Evolutionary conservation across 2,888 invertebrate species (phyloP).

Genomic region (Drosophila ustulata): DNA sequence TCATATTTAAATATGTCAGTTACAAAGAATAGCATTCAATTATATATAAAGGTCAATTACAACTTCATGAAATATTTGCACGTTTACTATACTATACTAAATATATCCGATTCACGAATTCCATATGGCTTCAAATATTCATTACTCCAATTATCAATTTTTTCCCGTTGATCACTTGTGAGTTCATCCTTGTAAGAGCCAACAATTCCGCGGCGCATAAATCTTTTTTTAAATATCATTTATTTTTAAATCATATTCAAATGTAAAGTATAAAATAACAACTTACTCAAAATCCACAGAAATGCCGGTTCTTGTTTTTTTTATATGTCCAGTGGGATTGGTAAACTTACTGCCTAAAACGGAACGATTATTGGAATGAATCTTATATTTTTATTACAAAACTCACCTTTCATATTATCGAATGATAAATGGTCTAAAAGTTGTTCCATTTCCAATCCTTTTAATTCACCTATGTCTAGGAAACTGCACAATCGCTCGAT

Average conservation of each 20-base stretch:
- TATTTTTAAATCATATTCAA: too few relatives aligned
- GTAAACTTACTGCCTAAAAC: slow-evolving; percentile 15
- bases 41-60: too few relatives aligned
- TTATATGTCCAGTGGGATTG: slow-evolving; percentile 12
- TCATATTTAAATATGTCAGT: too few relatives aligned
- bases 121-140: slow-evolving; percentile 30
- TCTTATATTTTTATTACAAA: too few relatives aligned
- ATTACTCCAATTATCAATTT: slow-evolving; percentile 49
- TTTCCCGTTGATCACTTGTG: slow-evolving; percentile 22
- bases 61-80: too few relatives aligned
- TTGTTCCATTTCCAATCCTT: slow-evolving; percentile 25
- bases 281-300: slow-evolving; percentile 29
- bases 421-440: slow-evolving; percentile 53
- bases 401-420: slow-evolving; percentile 57
- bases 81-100: slow-evolving; percentile 27
- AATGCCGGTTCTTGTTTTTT: fast-evolving
- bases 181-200: slow-evolving; percentile 60
- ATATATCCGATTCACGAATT: slow-evolving; percentile 50
- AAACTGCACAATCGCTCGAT: slow-evolving; percentile 47
- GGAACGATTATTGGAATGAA: too few relatives aligned
- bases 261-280: too few relatives aligned
- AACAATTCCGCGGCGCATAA: slow-evolving; percentile 61
- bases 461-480: slow-evolving; percentile 31
- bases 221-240: slow-evolving; percentile 18
- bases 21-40: too few relatives aligned